Percentiles rank a stretch among this genome's conserved stretches.
Conservation (phyloP, 2,797 vertebrate species). For the Emys orbicularis region DNA sequence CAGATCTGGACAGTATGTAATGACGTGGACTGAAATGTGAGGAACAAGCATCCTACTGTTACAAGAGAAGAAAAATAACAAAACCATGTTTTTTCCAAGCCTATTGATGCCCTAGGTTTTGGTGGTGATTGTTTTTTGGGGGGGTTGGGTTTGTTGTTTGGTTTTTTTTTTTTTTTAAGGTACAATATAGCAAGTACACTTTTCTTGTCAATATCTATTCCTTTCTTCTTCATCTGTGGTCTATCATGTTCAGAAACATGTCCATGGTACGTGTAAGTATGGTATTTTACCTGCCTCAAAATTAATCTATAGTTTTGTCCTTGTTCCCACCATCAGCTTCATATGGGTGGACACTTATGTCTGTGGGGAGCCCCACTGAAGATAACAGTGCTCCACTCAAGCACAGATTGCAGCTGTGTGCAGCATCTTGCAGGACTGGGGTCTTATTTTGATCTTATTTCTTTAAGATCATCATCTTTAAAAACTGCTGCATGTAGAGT, state of each 20-base stretch:
- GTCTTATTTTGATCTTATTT: neutral
- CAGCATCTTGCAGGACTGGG: neutral
- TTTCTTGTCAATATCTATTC: neutral
- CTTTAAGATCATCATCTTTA: neutral
- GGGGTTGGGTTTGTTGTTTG: neutral
- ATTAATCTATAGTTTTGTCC: neutral
- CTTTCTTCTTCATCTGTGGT: neutral
- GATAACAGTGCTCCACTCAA: neutral
- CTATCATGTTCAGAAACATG: neutral
- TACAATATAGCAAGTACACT: neutral
- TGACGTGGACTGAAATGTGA: neutral
- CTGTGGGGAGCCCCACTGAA: neutral
- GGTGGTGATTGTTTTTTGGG: neutral
- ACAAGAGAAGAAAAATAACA: neutral
- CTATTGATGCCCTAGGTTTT: neutral
- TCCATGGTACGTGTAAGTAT: neutral
- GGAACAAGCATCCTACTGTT: slow-evolving; percentile 55
- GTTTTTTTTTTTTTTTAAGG: neutral
- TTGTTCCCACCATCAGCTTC: neutral
- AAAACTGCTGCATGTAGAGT: too few species aligned
- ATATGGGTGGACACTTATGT: neutral
- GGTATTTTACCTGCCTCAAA: neutral
- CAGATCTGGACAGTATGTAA: slow-evolving; percentile 10
- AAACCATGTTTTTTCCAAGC: neutral
- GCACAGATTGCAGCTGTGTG: neutral